A percentile compares a stretch with the other conserved stretches of the same genome.
Evolutionary conservation across 2,888 invertebrate genomes (phyloP).

Genomic region (Pseudoips prasinana): DNA sequence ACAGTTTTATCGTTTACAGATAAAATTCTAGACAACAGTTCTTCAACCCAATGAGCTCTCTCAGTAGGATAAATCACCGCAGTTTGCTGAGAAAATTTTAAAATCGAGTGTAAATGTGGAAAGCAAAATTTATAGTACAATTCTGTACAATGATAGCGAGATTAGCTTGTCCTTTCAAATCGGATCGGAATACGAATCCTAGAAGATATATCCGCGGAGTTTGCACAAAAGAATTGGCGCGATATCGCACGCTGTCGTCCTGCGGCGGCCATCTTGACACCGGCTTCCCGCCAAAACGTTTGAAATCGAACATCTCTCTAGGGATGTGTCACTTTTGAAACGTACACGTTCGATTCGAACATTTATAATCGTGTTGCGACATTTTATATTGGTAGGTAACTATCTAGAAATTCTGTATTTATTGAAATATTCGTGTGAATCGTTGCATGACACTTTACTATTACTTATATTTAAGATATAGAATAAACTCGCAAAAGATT

Average conservation of each 20-base stretch:
- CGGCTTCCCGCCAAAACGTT: conserved; percentile 63
- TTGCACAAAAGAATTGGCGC: conserved; percentile 76
- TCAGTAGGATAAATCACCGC: conserved; percentile 7
- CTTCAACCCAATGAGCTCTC: too few species aligned
- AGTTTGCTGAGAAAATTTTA: conserved; percentile 13
- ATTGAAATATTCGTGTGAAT: too few species aligned
- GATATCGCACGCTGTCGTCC: conserved; percentile 61
- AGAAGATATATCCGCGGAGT: conserved; percentile 60
- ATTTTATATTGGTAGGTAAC: conserved; percentile 7
- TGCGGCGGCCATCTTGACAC: conserved; percentile 62
- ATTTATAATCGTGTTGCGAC: conserved; percentile 23
- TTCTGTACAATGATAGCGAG: conserved; percentile 59
- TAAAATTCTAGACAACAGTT: too few species aligned
- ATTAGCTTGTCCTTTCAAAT: conserved; percentile 70
- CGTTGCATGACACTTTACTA: too few species aligned
- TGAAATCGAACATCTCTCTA: conserved; percentile 63
- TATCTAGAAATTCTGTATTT: too few species aligned
- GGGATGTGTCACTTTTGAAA: conserved; percentile 56
- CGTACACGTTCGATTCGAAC: conserved; percentile 26
- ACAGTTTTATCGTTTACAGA: too few species aligned
- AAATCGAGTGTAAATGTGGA: conserved; percentile 26
- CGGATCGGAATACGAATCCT: conserved; percentile 62
- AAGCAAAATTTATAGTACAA: conserved; percentile 42
- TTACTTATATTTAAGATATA: too few species aligned
- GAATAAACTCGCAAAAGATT: too few species aligned